Evolutionary conservation across 2,888 invertebrate species (phyloP).

Genomic region (Cephus pygmeus): DNA sequence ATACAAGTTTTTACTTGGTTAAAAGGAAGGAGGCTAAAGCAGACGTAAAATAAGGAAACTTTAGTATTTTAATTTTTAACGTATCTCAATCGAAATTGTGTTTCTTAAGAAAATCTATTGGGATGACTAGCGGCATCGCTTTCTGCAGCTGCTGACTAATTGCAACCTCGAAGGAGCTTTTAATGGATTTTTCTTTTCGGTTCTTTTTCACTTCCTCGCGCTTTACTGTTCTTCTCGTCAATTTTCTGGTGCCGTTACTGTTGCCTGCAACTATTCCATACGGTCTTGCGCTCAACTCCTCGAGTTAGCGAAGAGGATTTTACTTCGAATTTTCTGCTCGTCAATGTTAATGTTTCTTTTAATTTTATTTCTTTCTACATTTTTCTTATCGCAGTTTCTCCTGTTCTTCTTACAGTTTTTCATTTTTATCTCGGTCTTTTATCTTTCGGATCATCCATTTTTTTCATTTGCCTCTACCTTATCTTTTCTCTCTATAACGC

Average conservation of each 20-base stretch:
- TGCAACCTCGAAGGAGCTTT: background rate
- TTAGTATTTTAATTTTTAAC: background rate
- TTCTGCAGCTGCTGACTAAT: background rate
- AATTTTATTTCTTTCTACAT: background rate
- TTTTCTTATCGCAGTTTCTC: background rate
- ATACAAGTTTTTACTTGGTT: background rate
- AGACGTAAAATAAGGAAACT: background rate
- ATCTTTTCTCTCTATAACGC: constrained; percentile 12
- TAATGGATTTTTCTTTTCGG: background rate
- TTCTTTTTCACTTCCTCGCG: background rate
- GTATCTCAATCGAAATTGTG: background rate
- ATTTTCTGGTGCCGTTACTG: background rate
- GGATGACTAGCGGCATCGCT: background rate
- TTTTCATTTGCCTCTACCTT: constrained; percentile 9
- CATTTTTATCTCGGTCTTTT: background rate
- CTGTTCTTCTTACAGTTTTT: background rate
- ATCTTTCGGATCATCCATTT: background rate
- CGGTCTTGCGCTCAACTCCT: background rate
- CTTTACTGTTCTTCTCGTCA: background rate
- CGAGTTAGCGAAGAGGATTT: background rate
- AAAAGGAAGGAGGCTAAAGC: background rate
- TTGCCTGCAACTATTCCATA: background rate
- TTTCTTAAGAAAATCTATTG: background rate
- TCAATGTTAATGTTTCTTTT: background rate
- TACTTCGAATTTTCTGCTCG: background rate